Base-by-base conservation (phyloP, 2,113 vertebrate species). In the Bujurquina vittata region DNA sequence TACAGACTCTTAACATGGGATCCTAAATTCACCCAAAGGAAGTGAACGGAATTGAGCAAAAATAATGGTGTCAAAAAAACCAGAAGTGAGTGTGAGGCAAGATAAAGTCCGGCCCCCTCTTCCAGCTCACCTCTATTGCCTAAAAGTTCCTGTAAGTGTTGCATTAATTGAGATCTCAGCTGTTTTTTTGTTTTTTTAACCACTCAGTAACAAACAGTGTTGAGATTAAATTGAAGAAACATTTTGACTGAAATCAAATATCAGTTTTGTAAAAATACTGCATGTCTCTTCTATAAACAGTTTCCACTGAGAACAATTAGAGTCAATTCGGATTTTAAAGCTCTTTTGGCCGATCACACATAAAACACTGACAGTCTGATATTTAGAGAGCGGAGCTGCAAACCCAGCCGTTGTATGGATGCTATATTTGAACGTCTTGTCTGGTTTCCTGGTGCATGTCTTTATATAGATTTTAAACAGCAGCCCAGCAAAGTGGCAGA, bases 61-160 rank as follows among this genome's bases (percentile, higher is more conserved):
- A 11, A 43, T 29, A 46, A 46, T 43, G 14, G 26, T 40, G 37
- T 40, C 63, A 67, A 10, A 46, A 18, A 67, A 15, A 6, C 37
- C 37, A 26, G 63, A 67, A 67, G 65, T 69, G 43, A 69, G 40
- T 23, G 23, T 49, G 63, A 49, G 40, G 65, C 1, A 0, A 49
- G 23, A 49, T 11, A 15, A 43, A 4, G 40, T 0, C 9, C 7
- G 0, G 9, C 2, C 3, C 63, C 35, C 35, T 10, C 7, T 37
- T 14, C 10, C 46, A 9, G 46, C 2, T 22, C 10, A 2, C 26
- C 23, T 49, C 40, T 49, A 14, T 69, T 69, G 4, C 63, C 23
- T 20, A 49, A 29, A 69, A 69, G 63, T 49, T 29, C 22, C 3
- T 69, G 23, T 69, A 69, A 3, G 22, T 49, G 65, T 23, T 69